Evolutionary conservation across 2,888 invertebrate genomes (phyloP).

Genomic region (Aphodius granarius): DNA sequence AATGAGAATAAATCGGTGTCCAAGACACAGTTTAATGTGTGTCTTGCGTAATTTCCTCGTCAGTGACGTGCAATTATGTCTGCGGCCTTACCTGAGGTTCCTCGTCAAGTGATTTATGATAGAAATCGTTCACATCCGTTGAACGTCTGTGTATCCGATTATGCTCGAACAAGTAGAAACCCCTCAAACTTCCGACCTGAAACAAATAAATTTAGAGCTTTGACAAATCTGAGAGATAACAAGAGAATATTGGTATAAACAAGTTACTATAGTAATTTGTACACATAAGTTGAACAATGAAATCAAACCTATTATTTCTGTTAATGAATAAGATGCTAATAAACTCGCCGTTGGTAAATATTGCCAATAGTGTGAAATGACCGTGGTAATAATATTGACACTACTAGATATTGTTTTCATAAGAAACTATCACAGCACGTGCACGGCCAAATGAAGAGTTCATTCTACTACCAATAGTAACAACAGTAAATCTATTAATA

Average conservation of each 20-base stretch:
- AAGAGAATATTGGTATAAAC: too few species aligned
- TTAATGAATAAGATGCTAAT: too few species aligned
- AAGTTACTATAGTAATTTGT: too few species aligned
- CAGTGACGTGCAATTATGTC: too few species aligned
- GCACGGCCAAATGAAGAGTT: neutral
- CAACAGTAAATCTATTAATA: neutral
- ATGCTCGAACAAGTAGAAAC: slow-evolving; percentile 86
- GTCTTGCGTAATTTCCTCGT: neutral
- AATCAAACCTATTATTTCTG: too few species aligned
- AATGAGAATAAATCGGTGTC: neutral
- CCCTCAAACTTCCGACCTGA: slow-evolving; percentile 87
- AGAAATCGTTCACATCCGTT: slow-evolving; percentile 71
- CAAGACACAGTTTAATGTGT: neutral
- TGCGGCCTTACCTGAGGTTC: slow-evolving; percentile 73
- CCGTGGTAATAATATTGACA: neutral
- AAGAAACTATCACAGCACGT: neutral
- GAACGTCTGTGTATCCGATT: slow-evolving; percentile 85
- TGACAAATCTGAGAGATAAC: too few species aligned
- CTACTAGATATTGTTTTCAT: neutral
- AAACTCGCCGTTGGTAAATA: too few species aligned
- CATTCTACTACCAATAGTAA: neutral
- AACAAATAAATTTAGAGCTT: slow-evolving; percentile 52
- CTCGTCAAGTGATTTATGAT: slow-evolving; percentile 74
- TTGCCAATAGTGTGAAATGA: neutral
- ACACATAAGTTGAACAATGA: too few species aligned